Percentiles rank a stretch among this genome's conserved stretches.
Evolutionary conservation across 2,797 vertebrate species (phyloP).

Genomic region (Paedocypris micromegethes): DNA sequence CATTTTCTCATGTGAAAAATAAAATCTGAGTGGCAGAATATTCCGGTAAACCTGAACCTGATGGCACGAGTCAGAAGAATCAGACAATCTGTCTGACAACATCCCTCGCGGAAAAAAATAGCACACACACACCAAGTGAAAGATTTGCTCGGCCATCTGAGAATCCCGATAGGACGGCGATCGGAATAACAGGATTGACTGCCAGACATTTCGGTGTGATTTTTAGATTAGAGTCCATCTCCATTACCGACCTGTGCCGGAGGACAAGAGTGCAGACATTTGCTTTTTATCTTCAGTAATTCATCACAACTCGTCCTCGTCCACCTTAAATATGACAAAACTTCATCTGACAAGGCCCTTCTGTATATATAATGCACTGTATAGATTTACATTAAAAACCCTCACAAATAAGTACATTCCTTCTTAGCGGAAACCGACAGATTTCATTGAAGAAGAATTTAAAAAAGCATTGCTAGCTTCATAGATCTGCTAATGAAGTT

Average conservation of each 20-base stretch:
- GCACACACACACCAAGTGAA: slow-evolving; percentile 30
- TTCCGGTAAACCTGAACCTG: slow-evolving; percentile 5
- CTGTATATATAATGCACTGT: neutral
- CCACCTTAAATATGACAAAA: slow-evolving; percentile 7
- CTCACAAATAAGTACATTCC: too few species aligned
- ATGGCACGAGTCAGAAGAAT: slow-evolving; percentile 11
- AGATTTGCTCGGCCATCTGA: slow-evolving; percentile 40
- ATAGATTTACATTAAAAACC: neutral
- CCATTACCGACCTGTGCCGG: slow-evolving; percentile 32
- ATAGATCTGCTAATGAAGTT: slow-evolving; percentile 48
- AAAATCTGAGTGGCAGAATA: neutral
- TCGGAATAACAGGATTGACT: slow-evolving; percentile 33
- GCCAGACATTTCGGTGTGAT: slow-evolving; percentile 36
- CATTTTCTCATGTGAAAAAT: neutral
- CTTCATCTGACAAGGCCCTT: neutral
- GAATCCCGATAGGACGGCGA: slow-evolving; percentile 39
- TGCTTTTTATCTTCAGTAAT: slow-evolving; percentile 33
- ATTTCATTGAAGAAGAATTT: slow-evolving; percentile 30
- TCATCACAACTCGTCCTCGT: slow-evolving; percentile 2
- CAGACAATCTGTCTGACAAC: slow-evolving; percentile 18
- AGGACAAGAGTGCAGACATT: slow-evolving; percentile 14
- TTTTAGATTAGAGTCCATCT: slow-evolving; percentile 46
- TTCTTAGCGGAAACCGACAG: neutral
- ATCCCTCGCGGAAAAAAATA: neutral
- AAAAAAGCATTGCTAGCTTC: slow-evolving; percentile 30